Evolutionary conservation across 2,113 vertebrate species (phyloP), one percentile per base, ranked within the genome.

Genomic region (Balaeniceps rex): DNA sequence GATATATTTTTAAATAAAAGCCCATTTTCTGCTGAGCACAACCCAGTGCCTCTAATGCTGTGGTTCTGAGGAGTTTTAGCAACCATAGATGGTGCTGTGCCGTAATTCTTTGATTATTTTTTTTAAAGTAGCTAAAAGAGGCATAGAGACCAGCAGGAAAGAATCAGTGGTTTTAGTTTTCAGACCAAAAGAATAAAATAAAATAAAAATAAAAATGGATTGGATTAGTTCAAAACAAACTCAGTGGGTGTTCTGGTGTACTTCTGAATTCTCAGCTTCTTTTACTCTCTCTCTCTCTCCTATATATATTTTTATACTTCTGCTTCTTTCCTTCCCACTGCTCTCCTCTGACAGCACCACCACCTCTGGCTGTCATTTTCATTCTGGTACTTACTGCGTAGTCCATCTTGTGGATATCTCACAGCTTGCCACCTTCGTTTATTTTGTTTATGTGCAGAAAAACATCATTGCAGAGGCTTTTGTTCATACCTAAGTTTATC

Each of bases 21-120:
- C 14, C 10, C 25, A 16, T 42, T 94, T 93, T 89, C 65, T 76
- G 49, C 49, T 76, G n/a, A 94, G 36, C 28, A 36, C 19, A 86
- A 19, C 11, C 22, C 5, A 2, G 18, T 54, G 23, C 16, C 65
- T 89, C 44, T 68, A 69, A 17, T 64, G 36, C 11, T 69, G 28
- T 69, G 23, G 19, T 58, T 91, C 74, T 63, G 19, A 85, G 49
- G 31, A 93, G 16, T 84, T 80, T 69, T 91, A 92, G 44, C 54
- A 94, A 85, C 91, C 70, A 63, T 94, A 95, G 93, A 83, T 94
- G 92, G 90, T 93, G 80, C 92, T 97, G 52, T 91, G 80, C 70
- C 0, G 15, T 97, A 94, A 94, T 94, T 91, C 69, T 97, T 93
- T 79, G 87, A 91, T 78, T 51, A 7, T 55, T 58, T 70, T 63